Evolutionary conservation across 2,797 vertebrate genomes (phyloP).

Genomic region (Ciconia nigra): DNA sequence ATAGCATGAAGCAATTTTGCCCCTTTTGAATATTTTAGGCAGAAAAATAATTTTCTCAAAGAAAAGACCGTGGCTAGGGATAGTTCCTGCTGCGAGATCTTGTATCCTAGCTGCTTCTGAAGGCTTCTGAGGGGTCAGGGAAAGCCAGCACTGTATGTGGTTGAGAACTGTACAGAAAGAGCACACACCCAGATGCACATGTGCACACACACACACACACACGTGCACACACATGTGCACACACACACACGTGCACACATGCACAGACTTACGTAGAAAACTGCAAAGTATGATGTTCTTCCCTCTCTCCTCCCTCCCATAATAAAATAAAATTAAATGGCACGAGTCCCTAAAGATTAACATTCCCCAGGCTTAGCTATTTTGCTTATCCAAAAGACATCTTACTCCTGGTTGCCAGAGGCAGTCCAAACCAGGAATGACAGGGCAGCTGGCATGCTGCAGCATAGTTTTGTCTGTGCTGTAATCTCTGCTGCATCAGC

Average conservation of each 20-base stretch:
- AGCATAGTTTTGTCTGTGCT: neutral
- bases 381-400: neutral
- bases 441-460: neutral
- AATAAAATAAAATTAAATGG: neutral
- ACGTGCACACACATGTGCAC: too few species aligned
- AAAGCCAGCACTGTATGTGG: neutral
- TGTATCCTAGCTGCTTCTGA: neutral
- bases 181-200: neutral
- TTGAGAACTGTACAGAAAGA: neutral
- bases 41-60: neutral
- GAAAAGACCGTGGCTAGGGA: neutral
- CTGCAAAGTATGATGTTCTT: neutral
- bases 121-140: neutral
- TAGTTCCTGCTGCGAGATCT: neutral
- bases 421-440: neutral
- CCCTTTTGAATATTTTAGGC: neutral
- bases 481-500: neutral
- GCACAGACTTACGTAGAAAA: neutral
- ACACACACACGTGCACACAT: fast-evolving
- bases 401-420: neutral
- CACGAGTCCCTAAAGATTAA: neutral
- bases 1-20: neutral
- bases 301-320: neutral
- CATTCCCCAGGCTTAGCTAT: neutral
- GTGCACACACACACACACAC: neutral